Conservation (phyloP, 2,797 vertebrate genomes). For the Heliangelus exortis region DNA sequence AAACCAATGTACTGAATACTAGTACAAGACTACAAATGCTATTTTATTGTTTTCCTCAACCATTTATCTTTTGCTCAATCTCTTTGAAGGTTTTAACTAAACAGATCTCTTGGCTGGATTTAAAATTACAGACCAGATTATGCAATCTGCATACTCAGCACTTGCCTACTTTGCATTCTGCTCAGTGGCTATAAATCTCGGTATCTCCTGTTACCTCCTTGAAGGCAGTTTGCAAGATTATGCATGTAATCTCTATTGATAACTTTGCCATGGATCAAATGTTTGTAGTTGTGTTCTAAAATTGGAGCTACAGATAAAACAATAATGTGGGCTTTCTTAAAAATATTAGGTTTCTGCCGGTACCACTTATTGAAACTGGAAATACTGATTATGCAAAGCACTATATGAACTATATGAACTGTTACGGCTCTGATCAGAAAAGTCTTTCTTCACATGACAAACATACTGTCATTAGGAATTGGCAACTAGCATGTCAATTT, state of each 20-base stretch:
- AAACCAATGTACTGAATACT: not conserved
- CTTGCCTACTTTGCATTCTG: not conserved
- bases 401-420: not conserved
- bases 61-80: not conserved
- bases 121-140: conserved; percentile 25
- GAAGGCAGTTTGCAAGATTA: not conserved
- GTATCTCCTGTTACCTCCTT: not conserved
- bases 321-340: not conserved
- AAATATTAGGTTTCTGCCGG: not conserved
- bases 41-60: not conserved
- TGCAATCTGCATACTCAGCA: not conserved
- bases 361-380: not conserved
- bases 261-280: not conserved
- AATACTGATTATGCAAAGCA: not conserved
- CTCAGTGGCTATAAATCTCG: not conserved
- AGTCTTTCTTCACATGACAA: not conserved
- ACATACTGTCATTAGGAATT: not conserved
- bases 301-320: not conserved
- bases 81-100: not conserved
- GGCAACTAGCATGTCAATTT: not conserved
- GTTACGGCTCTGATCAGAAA: not conserved
- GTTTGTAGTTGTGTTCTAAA: not conserved
- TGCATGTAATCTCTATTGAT: not conserved
- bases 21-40: not conserved
- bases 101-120: not conserved